Base-by-base conservation (phyloP, 1,140 invertebrate genomes). In the Ceratosolen fusciceps region DNA sequence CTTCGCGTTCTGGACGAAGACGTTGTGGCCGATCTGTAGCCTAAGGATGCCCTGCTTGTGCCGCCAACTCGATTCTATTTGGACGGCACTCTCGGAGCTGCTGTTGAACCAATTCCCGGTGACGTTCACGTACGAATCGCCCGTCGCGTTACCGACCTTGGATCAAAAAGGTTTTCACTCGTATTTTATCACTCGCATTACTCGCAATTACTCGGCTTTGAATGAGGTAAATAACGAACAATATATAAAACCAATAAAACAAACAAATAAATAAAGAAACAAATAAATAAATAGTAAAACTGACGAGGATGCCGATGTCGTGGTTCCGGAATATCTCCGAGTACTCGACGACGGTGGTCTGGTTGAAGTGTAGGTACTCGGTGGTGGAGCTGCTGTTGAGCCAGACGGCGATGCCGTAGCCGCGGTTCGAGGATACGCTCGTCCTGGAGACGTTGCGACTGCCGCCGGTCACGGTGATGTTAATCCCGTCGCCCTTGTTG, bases 381-480 rank as follows among this genome's bases (percentile, higher is more conserved):
- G 94, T 93, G 21, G 85, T 80, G 1, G 91, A 90, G 19, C 96
- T 96, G 84, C 98, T 94, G 86, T 99, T 98, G 67, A 96, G 90
- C 96, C 95, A 98, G 1, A 97, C 90, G 1, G 96, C 94, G 37
- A 98, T 87, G n/a, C 97, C 97, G 83, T 95, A 94, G 10, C 96
- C 95, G 52, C 92, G 91, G 88, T 98, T 98, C 0, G 93, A 98
- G 80, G 92, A 94, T 60, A 97, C 87, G 21, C 92, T 94, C 39
- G 94, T 95, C 84, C 93, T 91, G 16, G 97, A 98, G 52, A 99
- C 92, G 84, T 99, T 97, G 72, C 96, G 92, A 80, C 94, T 95
- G 4, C 98, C 98, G 1, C 98, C 97, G 1, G 96, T 95, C 77
- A 96, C 96, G 0, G 97, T 98, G 5, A 99, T 95, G 84, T 98